These are phyloP conservation scores for Kradibia gibbosae DNA, from an alignment of 1,140 invertebrate genomes.

Conservation along the genomic window DNA sequence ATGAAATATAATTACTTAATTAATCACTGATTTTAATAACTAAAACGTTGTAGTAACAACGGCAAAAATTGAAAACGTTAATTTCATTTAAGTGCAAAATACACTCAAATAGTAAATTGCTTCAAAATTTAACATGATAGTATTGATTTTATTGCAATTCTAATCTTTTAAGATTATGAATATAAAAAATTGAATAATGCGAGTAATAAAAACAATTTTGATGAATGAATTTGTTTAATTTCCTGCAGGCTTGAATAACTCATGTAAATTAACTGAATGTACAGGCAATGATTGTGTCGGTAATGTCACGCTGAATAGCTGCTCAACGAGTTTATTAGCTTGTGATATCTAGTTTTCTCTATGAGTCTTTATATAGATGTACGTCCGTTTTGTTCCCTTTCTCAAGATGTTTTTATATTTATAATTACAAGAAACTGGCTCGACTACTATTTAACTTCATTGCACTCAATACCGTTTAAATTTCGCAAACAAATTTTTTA, in stretches of 20 bases:
- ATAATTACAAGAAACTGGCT: slow-evolving; percentile 41
- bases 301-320: slow-evolving; percentile 42
- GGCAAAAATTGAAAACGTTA: neutral
- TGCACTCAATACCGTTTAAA: slow-evolving; percentile 30
- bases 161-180: neutral
- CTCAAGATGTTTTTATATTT: neutral
- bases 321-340: slow-evolving; percentile 47
- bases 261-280: slow-evolving; percentile 38
- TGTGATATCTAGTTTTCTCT: slow-evolving; percentile 36
- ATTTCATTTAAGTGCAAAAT: slow-evolving; percentile 11
- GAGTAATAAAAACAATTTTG: neutral
- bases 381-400: slow-evolving; percentile 23
- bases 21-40: neutral
- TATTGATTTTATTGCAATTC: slow-evolving; percentile 2
- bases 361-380: slow-evolving; percentile 26
- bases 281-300: slow-evolving; percentile 11
- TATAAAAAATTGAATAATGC: slow-evolving; percentile 13
- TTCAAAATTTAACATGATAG: neutral
- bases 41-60: neutral
- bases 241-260: slow-evolving; percentile 8
- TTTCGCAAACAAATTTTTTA: slow-evolving; percentile 25
- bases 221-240: slow-evolving; percentile 20
- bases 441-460: slow-evolving; percentile 23
- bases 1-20: neutral
- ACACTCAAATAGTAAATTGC: neutral